Evolutionary conservation across 2,888 invertebrate genomes (phyloP).

Genomic region (Antheraea assamensis): DNA sequence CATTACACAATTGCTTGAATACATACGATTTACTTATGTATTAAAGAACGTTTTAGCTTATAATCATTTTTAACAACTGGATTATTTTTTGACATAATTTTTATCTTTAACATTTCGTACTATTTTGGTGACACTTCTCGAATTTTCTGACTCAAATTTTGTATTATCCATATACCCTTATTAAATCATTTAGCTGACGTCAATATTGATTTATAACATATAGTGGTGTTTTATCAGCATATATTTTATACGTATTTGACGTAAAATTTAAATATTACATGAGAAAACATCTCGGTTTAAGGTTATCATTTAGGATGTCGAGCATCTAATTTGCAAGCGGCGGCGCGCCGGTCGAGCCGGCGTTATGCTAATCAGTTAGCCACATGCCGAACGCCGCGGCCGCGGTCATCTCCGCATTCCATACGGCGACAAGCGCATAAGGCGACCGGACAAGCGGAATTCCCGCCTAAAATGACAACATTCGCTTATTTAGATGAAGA

Average conservation of each 20-base stretch:
- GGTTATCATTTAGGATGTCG: constrained; percentile 16
- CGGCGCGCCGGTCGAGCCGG: constrained; percentile 43
- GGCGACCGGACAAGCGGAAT: constrained; percentile 50
- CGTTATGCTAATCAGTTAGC: constrained; percentile 61
- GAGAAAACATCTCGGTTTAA: background rate
- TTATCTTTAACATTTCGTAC: background rate
- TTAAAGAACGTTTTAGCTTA: no score
- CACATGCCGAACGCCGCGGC: constrained; percentile 58
- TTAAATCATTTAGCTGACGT: background rate
- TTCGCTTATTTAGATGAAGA: constrained; percentile 28
- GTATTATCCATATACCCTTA: background rate
- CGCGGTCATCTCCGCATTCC: constrained; percentile 79
- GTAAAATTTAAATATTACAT: constrained; percentile 6
- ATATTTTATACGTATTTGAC: background rate
- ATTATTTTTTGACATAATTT: background rate
- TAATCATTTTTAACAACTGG: background rate
- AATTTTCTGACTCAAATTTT: background rate
- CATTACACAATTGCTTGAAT: background rate
- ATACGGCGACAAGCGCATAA: constrained; percentile 48
- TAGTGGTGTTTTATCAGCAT: background rate
- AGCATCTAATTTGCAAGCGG: constrained; percentile 29
- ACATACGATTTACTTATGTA: no score
- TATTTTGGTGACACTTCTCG: background rate
- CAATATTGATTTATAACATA: background rate
- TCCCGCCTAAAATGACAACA: constrained; percentile 54